A percentile compares a stretch with the other conserved stretches of the same genome.
These are phyloP conservation scores for Passer domesticus DNA, from an alignment of 2,113 vertebrate genomes.

Conservation along the genomic window DNA sequence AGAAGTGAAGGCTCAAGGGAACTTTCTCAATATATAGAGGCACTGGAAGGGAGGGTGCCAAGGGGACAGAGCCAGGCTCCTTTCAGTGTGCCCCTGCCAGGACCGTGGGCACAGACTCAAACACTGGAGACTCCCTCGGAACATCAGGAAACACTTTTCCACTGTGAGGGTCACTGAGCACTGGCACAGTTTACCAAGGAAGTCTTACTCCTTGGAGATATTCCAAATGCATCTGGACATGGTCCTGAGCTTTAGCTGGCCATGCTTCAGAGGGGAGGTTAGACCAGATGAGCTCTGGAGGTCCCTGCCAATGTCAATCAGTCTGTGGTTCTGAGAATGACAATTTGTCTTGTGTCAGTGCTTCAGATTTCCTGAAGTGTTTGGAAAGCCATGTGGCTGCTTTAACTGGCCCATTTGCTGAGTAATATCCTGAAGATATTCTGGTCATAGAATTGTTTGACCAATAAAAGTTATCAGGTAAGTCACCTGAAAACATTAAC, in stretches of 20 bases:
- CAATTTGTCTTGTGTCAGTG: neutral
- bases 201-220: neutral
- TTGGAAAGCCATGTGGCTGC: neutral
- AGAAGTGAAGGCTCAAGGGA: neutral
- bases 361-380: neutral
- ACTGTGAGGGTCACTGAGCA: neutral
- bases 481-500: neutral
- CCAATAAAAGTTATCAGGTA: neutral
- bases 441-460: neutral
- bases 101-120: neutral
- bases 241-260: neutral
- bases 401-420: neutral
- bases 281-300: neutral
- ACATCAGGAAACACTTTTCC: neutral
- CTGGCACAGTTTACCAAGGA: neutral
- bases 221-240: neutral
- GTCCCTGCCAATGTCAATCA: neutral
- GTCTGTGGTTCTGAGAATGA: neutral
- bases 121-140: neutral
- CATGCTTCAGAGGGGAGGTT: neutral
- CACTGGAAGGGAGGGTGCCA: neutral
- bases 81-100: neutral
- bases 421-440: neutral
- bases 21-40: neutral
- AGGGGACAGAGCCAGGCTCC: neutral